These are phyloP conservation scores for Drosophila paracracens DNA, from an alignment of 2,888 invertebrate species.

Conservation along the genomic window DNA sequence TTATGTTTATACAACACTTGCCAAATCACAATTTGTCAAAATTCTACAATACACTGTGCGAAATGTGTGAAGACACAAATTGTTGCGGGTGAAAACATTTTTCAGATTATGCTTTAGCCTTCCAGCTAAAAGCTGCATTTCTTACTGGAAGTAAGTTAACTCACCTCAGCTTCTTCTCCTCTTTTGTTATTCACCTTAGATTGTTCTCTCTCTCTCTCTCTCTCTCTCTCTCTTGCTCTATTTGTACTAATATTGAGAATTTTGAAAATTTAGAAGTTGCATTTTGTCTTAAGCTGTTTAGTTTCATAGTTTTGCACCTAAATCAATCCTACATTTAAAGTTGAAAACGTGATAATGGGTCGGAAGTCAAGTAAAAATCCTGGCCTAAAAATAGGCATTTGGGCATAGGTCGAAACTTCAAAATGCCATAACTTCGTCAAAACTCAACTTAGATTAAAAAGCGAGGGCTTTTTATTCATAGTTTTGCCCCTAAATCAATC, in stretches of 20 bases:
- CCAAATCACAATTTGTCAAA: neutral
- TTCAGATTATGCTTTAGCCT: no score
- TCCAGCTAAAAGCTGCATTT: neutral
- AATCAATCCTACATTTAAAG: no score
- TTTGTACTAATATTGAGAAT: neutral
- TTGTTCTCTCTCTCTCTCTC: neutral
- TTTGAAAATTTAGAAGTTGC: neutral
- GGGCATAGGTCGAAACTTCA: no score
- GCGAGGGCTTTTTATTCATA: no score
- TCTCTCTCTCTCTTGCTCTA: neutral
- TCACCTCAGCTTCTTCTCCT: neutral
- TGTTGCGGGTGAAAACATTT: neutral
- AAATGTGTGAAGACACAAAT: neutral
- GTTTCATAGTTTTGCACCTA: no score
- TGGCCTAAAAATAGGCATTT: no score
- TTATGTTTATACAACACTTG: conserved; percentile 24
- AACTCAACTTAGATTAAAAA: no score
- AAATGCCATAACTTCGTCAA: no score
- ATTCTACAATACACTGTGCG: neutral
- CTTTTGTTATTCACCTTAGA: neutral
- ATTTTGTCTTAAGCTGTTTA: neutral
- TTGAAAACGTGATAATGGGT: no score
- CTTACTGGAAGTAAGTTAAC: neutral
- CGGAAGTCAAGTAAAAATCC: no score
- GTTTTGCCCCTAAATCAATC: no score